phyloP scores from a whole-genome alignment of 2,797 vertebrate species.

The Neosalanx taihuensis region DNA sequence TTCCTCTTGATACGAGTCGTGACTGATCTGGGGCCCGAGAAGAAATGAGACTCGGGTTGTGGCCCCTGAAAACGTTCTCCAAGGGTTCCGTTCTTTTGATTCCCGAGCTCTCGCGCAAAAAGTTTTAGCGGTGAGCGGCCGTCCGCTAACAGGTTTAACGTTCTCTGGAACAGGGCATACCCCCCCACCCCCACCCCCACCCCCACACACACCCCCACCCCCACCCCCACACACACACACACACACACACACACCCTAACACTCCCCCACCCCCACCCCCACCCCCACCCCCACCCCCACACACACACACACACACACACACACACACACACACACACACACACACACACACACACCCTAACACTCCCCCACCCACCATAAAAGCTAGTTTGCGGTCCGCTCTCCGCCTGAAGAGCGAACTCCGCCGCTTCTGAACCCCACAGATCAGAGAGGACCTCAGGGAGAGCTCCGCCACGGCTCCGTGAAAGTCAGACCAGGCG shows the following conservation, averaged over 20 bases:
- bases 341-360: neutral
- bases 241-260: no score
- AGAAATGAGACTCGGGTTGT: neutral
- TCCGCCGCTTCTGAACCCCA: neutral
- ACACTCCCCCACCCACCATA: neutral
- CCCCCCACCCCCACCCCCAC: no score
- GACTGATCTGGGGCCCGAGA: neutral
- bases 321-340: no score
- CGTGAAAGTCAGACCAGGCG: neutral
- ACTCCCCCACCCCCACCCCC: no score
- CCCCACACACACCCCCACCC: no score
- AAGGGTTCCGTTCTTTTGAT: no score
- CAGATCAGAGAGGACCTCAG: neutral
- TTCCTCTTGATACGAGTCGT: constrained; percentile 15
- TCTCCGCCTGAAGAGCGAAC: neutral
- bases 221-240: no score
- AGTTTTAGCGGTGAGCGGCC: no score
- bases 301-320: no score
- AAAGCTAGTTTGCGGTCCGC: neutral
- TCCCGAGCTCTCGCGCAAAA: neutral
- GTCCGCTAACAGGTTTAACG: no score
- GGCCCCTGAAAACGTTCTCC: constrained; percentile 8
- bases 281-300: no score
- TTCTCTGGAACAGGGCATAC: no score
- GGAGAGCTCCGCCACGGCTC: neutral